phyloP scores from a whole-genome alignment of 1,140 invertebrate species.

The Drosophila kanapiae region DNA sequence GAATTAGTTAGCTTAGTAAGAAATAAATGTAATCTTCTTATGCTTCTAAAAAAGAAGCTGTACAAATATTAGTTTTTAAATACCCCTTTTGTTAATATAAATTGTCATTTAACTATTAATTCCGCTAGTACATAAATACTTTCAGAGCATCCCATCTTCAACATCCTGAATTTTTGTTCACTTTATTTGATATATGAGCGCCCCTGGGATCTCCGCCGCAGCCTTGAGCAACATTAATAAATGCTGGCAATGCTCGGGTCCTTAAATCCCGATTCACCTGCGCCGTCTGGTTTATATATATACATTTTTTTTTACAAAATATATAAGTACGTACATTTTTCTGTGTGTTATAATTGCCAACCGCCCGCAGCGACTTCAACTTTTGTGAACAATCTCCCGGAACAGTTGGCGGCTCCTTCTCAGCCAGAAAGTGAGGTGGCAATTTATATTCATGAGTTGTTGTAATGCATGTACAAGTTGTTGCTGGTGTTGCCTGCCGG shows the following conservation, averaged over 20 bases:
- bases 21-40: not conserved
- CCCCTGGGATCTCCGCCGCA: conserved; percentile 28
- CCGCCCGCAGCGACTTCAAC: conserved; percentile 66
- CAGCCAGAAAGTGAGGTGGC: conserved; percentile 62
- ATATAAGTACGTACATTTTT: conserved; percentile 17
- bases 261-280: conserved; percentile 50
- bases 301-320: conserved; percentile 8
- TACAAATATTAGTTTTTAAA: no score
- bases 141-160: conserved; percentile 5
- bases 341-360: conserved; percentile 72
- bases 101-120: not conserved
- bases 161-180: conserved; percentile 1
- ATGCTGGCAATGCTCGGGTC: conserved; percentile 38
- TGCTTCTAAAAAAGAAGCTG: no score
- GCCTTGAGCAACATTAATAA: conserved; percentile 45
- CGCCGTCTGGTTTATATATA: conserved; percentile 29
- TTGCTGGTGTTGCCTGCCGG: conserved; percentile 33
- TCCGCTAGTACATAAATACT: not conserved
- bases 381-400: conserved; percentile 44
- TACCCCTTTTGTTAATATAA: not conserved
- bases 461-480: conserved; percentile 59
- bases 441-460: conserved; percentile 84
- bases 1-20: not conserved
- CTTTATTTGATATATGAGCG: conserved; percentile 37
- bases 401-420: conserved; percentile 30